Conservation (phyloP, 2,888 invertebrate genomes). For the Campoplex capitator region DNA sequence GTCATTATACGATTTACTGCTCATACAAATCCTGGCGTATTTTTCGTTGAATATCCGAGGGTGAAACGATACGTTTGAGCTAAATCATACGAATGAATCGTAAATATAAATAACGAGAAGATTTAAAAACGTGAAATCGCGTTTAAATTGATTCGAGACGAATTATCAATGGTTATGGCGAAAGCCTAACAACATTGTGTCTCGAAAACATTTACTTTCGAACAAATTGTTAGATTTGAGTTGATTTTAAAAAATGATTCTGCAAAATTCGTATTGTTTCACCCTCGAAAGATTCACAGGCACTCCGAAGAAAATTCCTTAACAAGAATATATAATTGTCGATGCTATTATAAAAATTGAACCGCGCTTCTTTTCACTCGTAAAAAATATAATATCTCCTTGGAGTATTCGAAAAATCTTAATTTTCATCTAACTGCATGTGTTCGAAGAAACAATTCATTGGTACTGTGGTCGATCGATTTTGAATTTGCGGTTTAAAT, state of each 20-base stretch:
- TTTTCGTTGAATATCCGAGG: constrained; percentile 20
- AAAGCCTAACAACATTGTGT: neutral
- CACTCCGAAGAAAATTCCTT: constrained; percentile 81
- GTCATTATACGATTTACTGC: constrained; percentile 23
- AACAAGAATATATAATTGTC: constrained; percentile 78
- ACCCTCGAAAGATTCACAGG: constrained; percentile 78
- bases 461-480: neutral
- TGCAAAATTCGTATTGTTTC: neutral
- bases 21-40: constrained; percentile 33
- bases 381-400: constrained; percentile 17
- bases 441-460: neutral
- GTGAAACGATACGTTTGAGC: neutral
- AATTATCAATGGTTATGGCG: neutral
- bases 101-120: neutral
- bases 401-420: constrained; percentile 4
- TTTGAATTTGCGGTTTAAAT: neutral
- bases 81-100: neutral
- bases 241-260: neutral
- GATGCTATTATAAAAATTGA: constrained; percentile 66
- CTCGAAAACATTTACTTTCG: neutral
- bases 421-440: neutral
- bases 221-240: neutral
- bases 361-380: constrained; percentile 10
- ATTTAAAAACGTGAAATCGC: neutral
- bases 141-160: neutral